Evolutionary conservation across 2,797 vertebrate genomes (phyloP).

Genomic region (Cetoscarus ocellatus): DNA sequence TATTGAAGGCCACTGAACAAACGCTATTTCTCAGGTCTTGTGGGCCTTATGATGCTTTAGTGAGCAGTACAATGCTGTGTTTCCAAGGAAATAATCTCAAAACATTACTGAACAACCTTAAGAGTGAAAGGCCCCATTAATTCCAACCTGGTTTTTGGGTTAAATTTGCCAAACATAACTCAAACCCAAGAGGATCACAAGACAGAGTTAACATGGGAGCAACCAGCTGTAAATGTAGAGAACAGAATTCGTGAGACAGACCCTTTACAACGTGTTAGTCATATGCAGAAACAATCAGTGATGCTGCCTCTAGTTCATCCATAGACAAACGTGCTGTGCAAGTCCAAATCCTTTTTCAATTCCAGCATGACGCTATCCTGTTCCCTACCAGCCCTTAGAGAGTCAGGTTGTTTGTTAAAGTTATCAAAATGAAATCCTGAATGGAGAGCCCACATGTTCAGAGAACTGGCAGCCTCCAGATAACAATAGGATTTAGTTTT

Average conservation of each 20-base stretch:
- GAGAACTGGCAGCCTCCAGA: slow-evolving; percentile 7
- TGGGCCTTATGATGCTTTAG: slow-evolving; percentile 5
- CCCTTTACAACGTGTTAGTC: slow-evolving; percentile 40
- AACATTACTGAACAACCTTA: slow-evolving; percentile 1
- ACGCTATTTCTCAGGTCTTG: slow-evolving; percentile 11
- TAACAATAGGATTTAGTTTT: slow-evolving; percentile 6
- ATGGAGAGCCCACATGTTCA: slow-evolving; percentile 27
- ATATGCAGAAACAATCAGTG: slow-evolving; percentile 73
- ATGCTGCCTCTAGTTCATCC: slow-evolving; percentile 38
- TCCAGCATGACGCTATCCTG: slow-evolving; percentile 46
- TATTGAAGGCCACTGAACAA: slow-evolving; percentile 21
- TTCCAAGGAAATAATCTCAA: neutral
- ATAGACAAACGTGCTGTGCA: slow-evolving; percentile 31
- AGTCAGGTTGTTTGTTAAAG: slow-evolving; percentile 60
- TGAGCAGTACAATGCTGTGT: neutral
- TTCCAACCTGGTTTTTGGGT: neutral
- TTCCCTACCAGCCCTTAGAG: slow-evolving; percentile 34
- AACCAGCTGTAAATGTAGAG: neutral
- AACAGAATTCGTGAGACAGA: slow-evolving; percentile 33
- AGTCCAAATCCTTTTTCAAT: slow-evolving; percentile 18
- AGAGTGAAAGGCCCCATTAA: neutral
- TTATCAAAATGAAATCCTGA: slow-evolving; percentile 52
- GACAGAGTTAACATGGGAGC: slow-evolving; percentile 30
- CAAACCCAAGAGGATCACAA: slow-evolving; percentile 16
- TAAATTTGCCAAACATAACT: slow-evolving; percentile 20